Percentiles rank a stretch among this genome's conserved stretches.
Conservation (phyloP, 2,113 vertebrate species). For the Nannospalax galili region DNA sequence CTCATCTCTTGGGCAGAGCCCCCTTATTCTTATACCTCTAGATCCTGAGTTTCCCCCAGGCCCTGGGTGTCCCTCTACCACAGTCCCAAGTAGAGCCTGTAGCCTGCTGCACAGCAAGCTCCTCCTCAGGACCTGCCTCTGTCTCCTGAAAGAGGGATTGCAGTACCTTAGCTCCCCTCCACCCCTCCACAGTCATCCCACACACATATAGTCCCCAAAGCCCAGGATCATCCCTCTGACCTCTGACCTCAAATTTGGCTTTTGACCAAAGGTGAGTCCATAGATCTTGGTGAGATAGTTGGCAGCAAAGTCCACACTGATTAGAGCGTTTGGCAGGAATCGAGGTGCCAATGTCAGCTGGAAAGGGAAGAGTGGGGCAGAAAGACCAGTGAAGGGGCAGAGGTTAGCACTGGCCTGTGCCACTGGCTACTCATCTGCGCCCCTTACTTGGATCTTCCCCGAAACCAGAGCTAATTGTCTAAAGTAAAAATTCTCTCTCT, state of each 20-base stretch:
- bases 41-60: neutral
- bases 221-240: slow-evolving; percentile 43
- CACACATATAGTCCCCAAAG: neutral
- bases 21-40: neutral
- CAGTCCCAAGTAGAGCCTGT: neutral
- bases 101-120: neutral
- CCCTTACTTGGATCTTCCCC: neutral
- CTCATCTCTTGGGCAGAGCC: neutral
- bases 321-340: slow-evolving; percentile 92
- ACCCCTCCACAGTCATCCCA: too few species aligned
- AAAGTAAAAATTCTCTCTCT: neutral
- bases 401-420: neutral
- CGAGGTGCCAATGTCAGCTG: slow-evolving; percentile 95
- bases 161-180: slow-evolving; percentile 45
- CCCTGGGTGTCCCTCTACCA: neutral
- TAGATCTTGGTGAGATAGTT: slow-evolving; percentile 97
- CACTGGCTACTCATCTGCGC: neutral
- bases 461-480: neutral
- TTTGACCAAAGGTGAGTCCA: slow-evolving; percentile 96
- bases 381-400: neutral
- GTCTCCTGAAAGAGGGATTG: neutral
- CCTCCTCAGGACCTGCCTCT: neutral
- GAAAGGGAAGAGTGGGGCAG: slow-evolving; percentile 63
- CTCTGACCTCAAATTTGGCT: slow-evolving; percentile 94
- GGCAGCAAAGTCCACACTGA: slow-evolving; percentile 97